Percentiles rank a stretch among this genome's conserved stretches.
Conservation (phyloP, 30 jellyfish, hydroid and myxozoan species). For the Mastigias papua region DNA sequence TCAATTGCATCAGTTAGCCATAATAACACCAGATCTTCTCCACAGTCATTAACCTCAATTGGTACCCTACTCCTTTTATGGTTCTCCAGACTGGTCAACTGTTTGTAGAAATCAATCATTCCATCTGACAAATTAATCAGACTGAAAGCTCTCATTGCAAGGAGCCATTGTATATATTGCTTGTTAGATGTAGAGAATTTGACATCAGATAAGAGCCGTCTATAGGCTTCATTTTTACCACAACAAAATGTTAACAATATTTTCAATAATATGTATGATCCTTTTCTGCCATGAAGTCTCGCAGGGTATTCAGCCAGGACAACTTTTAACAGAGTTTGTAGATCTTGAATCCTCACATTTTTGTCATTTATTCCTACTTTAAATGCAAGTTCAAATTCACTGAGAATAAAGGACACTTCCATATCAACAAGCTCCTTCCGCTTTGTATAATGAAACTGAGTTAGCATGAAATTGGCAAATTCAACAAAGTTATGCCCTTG, state of each 20-base stretch:
- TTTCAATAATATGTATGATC: conserved; percentile 45
- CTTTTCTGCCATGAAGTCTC: conserved; percentile 58
- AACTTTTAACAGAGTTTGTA: conserved; percentile 31
- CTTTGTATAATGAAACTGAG: conserved; percentile 50
- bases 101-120: conserved; percentile 68
- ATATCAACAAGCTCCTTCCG: conserved; percentile 71
- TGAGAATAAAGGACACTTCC: conserved; percentile 85
- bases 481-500: conserved; percentile 42
- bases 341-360: conserved; percentile 27
- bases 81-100: not conserved
- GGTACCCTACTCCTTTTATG: not conserved
- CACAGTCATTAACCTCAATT: not conserved
- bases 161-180: conserved; percentile 86
- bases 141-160: conserved; percentile 89
- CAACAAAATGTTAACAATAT: conserved; percentile 51
- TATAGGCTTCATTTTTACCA: conserved; percentile 67
- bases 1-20: conserved; percentile 71
- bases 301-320: conserved; percentile 80
- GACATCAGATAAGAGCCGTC: conserved; percentile 67
- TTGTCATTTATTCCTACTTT: conserved; percentile 71
- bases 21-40: not conserved
- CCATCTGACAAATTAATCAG: conserved; percentile 80
- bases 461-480: conserved; percentile 67
- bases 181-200: conserved; percentile 74
- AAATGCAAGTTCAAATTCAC: conserved; percentile 83